A percentile compares a stretch with the other conserved stretches of the same genome.
These are phyloP conservation scores for Euwallacea similis DNA, from an alignment of 1,140 invertebrate species.

Conservation along the genomic window DNA sequence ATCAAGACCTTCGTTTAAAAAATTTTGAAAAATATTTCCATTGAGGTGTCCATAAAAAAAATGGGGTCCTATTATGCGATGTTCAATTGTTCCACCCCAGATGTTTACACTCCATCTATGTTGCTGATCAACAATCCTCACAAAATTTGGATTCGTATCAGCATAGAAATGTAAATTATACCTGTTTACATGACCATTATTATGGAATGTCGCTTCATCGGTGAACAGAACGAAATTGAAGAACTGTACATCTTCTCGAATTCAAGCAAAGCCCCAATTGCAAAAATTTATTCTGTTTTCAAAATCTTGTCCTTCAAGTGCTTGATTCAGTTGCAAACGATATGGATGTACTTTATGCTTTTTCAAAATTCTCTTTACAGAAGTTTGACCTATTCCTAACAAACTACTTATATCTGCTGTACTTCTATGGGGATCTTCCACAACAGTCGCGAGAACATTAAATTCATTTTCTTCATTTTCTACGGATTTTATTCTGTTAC, in stretches of 20 bases:
- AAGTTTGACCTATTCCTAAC: neutral
- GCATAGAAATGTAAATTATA: slow-evolving; percentile 2
- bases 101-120: neutral
- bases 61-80: neutral
- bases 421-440: neutral
- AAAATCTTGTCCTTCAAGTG: neutral
- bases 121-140: neutral
- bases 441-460: neutral
- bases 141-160: neutral
- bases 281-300: slow-evolving; percentile 2
- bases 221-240: neutral
- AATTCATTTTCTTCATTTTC: neutral
- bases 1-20: neutral
- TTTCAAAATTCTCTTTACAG: neutral
- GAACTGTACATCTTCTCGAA: neutral
- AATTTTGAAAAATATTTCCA: neutral
- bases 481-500: neutral
- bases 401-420: slow-evolving; percentile 1
- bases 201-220: neutral
- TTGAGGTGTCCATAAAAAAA: slow-evolving; percentile 6
- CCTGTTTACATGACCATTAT: neutral
- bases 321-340: neutral
- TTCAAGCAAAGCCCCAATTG: neutral
- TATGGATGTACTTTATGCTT: neutral
- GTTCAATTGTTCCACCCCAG: neutral